phyloP scores from a whole-genome alignment of 1,140 invertebrate genomes.

The Penaeus japonicus region DNA sequence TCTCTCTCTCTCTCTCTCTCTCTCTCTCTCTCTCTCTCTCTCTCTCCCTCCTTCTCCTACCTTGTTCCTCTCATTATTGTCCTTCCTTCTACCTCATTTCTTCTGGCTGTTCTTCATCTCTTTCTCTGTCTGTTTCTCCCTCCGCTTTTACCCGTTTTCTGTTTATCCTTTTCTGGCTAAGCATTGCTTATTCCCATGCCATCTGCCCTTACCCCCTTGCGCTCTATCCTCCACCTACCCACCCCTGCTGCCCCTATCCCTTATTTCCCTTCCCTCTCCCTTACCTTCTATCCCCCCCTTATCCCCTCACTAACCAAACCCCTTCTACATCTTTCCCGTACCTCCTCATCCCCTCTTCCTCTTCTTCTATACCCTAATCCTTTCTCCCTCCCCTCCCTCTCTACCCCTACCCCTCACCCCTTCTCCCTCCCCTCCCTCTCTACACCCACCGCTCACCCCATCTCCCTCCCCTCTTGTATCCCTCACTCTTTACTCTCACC shows the following conservation, averaged over 20 bases:
- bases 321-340: background rate
- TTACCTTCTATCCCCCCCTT: background rate
- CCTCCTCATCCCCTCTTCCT: background rate
- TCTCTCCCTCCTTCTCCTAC: background rate
- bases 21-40: background rate
- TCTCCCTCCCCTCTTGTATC: background rate
- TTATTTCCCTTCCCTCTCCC: background rate
- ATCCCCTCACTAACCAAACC: too few relatives aligned
- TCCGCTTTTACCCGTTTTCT: too few relatives aligned
- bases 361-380: background rate
- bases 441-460: background rate
- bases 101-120: background rate
- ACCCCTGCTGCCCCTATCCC: background rate
- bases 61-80: background rate
- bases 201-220: background rate
- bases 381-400: background rate
- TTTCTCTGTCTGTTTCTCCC: background rate
- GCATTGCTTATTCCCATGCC: background rate
- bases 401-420: background rate
- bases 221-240: background rate
- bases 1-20: constrained; percentile 12
- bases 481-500: background rate
- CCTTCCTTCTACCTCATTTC: background rate
- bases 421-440: background rate
- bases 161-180: background rate